Base-by-base conservation (phyloP, 2,888 invertebrate species). In the Stratiomys singularior region DNA sequence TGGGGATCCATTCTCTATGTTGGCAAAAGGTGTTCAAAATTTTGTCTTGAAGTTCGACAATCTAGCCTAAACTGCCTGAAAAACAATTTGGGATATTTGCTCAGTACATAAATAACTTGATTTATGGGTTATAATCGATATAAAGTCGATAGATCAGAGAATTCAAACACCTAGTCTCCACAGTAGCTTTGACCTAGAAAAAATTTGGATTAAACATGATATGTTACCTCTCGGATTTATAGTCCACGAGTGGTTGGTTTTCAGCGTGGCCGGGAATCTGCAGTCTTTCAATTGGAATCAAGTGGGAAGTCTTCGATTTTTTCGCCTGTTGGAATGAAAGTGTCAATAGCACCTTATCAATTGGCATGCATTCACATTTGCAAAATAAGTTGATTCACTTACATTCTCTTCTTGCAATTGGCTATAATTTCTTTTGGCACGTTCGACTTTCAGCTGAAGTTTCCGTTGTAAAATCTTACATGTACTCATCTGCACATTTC, bases 391-490 rank as follows among this genome's bases (percentile, higher is more conserved):
- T 5, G 21, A 44, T 9, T 11, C n/a, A 60, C 74, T n/a, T 64
- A 78, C 79, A 71, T 78, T 78, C 79, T 85, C 83, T 72, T 85
- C 85, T 79, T 85, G 86, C 79, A 84, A 84, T 80, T 87, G 85
- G 64, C 82, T 85, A 76, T 87, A 87, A 79, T 85, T 87, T 76
- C 85, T 84, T 81, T 86, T 86, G 37, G 87, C 87, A 63, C 86
- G 85, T 81, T 87, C 87, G 78, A 87, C 87, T 83, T 87, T 87
- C 28, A 87, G 81, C 79, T 87, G 87, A 52, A 87, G 81, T 80
- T 87, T 87, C 52, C 87, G 83, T 82, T 87, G 87, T 80, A 87
- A 82, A 77, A 86, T 84, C 81, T 85, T 85, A 83, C 87, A 87
- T 74, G 86, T 86, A 81, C 85, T 87, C 71, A 86, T 83, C 74